phyloP scores from a whole-genome alignment of 2,797 vertebrate genomes.

The Lindbergichthys nudifrons region DNA sequence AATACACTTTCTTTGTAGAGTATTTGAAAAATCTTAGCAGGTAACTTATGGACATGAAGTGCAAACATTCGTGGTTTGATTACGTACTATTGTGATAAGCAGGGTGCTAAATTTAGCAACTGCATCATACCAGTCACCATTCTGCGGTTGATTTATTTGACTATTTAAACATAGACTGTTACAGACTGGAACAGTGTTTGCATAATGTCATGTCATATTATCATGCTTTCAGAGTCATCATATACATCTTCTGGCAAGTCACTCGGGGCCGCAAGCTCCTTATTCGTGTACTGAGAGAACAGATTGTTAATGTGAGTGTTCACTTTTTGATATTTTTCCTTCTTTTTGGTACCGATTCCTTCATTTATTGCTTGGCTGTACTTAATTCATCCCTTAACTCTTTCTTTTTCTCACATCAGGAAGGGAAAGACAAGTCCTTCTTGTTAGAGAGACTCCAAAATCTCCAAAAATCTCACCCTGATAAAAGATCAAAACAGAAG shows the following conservation, averaged over 20 bases:
- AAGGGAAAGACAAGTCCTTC: constrained; percentile 91
- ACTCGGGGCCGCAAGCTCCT: constrained; percentile 88
- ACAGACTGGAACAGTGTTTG: background rate
- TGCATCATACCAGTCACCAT: background rate
- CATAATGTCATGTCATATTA: background rate
- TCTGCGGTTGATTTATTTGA: background rate
- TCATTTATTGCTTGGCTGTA: background rate
- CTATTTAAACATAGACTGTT: background rate
- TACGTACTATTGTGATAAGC: too few species aligned
- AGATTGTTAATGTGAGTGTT: constrained; percentile 90
- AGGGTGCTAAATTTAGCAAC: background rate
- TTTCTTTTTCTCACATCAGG: constrained; percentile 77
- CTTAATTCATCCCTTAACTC: background rate
- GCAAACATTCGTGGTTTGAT: too few species aligned
- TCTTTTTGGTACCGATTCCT: background rate
- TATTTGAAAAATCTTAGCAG: too few species aligned
- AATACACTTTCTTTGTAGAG: too few species aligned
- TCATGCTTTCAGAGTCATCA: constrained; percentile 83
- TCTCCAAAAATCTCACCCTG: constrained; percentile 70
- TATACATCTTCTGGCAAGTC: constrained; percentile 92
- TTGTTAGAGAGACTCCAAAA: constrained; percentile 84
- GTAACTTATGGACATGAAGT: too few species aligned
- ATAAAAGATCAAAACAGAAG: constrained; percentile 47
- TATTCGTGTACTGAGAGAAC: constrained; percentile 82
- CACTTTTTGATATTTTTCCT: background rate